Percentiles rank a stretch among this genome's conserved stretches.
phyloP scores from a whole-genome alignment of 2,888 invertebrate species.

The Drosophila subquinaria region DNA sequence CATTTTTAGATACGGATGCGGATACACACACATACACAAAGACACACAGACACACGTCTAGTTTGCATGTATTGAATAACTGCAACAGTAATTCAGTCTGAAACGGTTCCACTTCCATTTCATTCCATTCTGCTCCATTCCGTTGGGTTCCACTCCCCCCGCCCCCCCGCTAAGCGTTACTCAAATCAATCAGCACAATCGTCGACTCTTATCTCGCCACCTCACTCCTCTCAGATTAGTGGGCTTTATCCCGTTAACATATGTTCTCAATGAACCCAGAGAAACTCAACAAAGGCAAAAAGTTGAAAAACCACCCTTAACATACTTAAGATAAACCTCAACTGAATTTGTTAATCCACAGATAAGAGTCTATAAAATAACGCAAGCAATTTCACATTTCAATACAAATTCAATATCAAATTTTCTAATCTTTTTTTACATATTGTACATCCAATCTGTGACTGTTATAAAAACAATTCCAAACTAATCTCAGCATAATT shows the following conservation, averaged over 20 bases:
- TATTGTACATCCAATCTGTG: not conserved
- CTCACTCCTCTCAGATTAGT: conserved; percentile 22
- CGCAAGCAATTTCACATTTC: not conserved
- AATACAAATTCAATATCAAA: conserved; percentile 5
- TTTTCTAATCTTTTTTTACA: not conserved
- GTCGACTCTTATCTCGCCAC: conserved; percentile 10
- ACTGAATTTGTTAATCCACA: conserved; percentile 11
- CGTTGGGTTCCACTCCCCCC: not conserved
- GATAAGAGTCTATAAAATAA: conserved; percentile 19
- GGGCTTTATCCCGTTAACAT: conserved; percentile 34
- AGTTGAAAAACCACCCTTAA: conserved; percentile 9
- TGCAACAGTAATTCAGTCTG: conserved; percentile 37
- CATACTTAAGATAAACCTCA: conserved; percentile 18
- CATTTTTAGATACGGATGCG: conserved; percentile 43
- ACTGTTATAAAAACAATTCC: not conserved
- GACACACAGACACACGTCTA: conserved; percentile 15
- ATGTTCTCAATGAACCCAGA: conserved; percentile 23
- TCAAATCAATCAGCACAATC: conserved; percentile 48
- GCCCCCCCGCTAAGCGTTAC: conserved; percentile 14
- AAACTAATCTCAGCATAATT: not conserved
- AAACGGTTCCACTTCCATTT: conserved; percentile 4
- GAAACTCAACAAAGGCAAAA: not conserved
- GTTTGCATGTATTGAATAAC: conserved; percentile 44
- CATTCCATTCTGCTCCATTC: not conserved
- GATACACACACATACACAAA: conserved; percentile 18